Conservation (phyloP, 2,888 invertebrate genomes). For the Nysson spinosus region DNA sequence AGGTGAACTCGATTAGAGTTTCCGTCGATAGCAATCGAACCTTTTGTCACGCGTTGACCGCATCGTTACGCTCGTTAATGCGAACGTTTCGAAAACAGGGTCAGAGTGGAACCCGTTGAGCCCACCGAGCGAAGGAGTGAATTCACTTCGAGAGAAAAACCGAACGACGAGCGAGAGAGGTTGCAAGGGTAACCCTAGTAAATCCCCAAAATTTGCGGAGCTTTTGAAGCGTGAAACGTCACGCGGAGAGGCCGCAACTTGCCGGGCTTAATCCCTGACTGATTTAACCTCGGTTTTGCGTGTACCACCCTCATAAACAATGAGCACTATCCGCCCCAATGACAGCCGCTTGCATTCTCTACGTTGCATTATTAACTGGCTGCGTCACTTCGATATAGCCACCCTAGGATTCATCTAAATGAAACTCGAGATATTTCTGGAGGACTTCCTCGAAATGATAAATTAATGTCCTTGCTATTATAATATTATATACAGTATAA, state of each 20-base stretch:
- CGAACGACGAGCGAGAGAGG: not conserved
- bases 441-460: not conserved
- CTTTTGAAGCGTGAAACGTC: constrained; percentile 55
- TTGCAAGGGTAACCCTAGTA: not conserved
- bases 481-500: too few relatives aligned
- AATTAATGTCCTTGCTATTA: too few relatives aligned
- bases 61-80: constrained; percentile 55
- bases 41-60: constrained; percentile 55
- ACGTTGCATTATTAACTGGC: constrained; percentile 17
- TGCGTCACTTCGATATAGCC: constrained; percentile 17
- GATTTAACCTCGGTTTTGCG: constrained; percentile 52
- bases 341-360: constrained; percentile 20
- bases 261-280: constrained; percentile 53
- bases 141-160: constrained; percentile 4
- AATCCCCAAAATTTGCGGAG: constrained; percentile 33
- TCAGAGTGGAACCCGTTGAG: constrained; percentile 25
- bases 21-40: constrained; percentile 21
- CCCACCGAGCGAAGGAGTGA: too few relatives aligned
- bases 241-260: constrained; percentile 39
- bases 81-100: constrained; percentile 43
- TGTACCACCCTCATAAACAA: constrained; percentile 33
- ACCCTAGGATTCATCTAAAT: not conserved
- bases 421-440: not conserved
- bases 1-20: constrained; percentile 27
- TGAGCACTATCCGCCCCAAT: constrained; percentile 13